These are phyloP conservation scores for Ylistrum balloti DNA, from an alignment of 1,140 invertebrate species.

Conservation along the genomic window DNA sequence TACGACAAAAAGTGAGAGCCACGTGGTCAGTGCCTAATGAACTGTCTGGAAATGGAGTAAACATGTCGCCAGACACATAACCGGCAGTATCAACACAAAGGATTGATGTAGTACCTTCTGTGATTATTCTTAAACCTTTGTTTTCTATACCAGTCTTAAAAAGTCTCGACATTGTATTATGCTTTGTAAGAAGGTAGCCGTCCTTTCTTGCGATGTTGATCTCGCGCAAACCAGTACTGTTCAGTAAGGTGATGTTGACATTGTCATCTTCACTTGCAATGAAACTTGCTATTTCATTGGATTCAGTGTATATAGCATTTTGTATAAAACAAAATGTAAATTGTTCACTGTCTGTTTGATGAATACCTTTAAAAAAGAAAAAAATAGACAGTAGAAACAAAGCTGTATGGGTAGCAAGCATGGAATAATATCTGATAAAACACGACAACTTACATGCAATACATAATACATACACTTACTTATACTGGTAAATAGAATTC, in stretches of 20 bases:
- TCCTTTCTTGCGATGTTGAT: neutral
- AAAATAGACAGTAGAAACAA: neutral
- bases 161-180: neutral
- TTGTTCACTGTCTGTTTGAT: neutral
- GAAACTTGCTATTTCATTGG: neutral
- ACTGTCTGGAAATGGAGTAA: conserved; percentile 9
- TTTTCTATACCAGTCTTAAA: neutral
- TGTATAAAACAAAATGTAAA: conserved; percentile 31
- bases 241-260: neutral
- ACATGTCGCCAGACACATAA: neutral
- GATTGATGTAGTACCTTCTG: neutral
- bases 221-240: neutral
- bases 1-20: neutral
- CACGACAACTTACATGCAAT: too few species aligned
- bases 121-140: neutral
- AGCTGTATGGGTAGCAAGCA: too few species aligned
- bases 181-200: neutral
- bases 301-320: neutral
- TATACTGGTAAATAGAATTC: too few species aligned
- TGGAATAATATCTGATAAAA: too few species aligned
- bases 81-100: neutral
- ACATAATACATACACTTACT: too few species aligned
- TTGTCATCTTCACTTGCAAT: neutral
- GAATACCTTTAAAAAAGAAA: neutral
- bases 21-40: neutral